Base-by-base conservation (phyloP, 1,140 invertebrate species). In the Chironomus striatipennis region DNA sequence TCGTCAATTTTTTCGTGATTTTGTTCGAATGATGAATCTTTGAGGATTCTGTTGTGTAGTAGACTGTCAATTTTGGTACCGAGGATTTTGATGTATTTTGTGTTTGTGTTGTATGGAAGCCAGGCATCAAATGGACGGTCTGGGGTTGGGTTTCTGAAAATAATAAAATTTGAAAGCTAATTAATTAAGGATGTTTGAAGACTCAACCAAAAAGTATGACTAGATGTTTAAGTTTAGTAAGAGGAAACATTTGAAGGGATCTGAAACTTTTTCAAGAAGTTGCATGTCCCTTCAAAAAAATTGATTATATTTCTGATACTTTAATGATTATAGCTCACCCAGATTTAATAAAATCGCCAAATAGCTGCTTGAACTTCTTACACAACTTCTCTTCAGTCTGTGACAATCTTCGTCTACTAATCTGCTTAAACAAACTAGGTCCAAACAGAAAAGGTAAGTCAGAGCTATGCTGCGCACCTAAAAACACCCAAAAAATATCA, bases 381-480 rank as follows among this genome's bases (percentile, higher is more conserved):
- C 87, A 88, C 8, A 89, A 79, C 74, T 83, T 80, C 74, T 87
- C 87, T 79, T 91, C 88, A 20, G 84, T 82, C 34, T 79, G 77
- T 21, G 83, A 86, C 24, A 88, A 84, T 18, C 86, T 79, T 67
- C 88, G 81, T 43, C 87, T 82, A 1, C 85, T 83, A 75, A 87
- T 80, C 81, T 88, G 87, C 74, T 88, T 85, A 76, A 89, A 86
- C 7, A 89, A 79, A 15, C 86, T 83, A 34, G 89, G 87, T 15
- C 90, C 90, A 74, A 91, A 84, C 20, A 90, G 78, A 24, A 89
- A 85, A 4, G 90, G 80, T 74, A 91, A 80, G 77, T 91, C 89
- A 0, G 88, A 83, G 34, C 88, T 86, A 77, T 90, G 87, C 0
- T 85, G 84, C 20, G 88, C 86, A 21, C 87, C 87, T 87, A 74